These are phyloP conservation scores for Plemyria rubiginata DNA, from an alignment of 2,888 invertebrate genomes.

Conservation along the genomic window DNA sequence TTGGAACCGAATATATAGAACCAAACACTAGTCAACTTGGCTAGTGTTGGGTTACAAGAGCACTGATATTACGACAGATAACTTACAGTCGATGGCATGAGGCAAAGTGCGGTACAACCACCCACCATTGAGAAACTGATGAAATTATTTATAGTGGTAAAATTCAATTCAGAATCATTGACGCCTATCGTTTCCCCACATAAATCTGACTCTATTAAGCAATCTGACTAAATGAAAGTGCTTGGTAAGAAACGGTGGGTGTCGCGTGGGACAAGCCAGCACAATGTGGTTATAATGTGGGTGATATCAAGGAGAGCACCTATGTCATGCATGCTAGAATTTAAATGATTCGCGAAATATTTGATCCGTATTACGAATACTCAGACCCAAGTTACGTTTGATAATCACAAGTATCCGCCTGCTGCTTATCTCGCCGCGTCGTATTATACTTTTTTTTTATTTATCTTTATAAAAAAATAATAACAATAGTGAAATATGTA, in stretches of 20 bases:
- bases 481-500: too few relatives aligned
- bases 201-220: conserved; percentile 64
- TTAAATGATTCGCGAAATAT: conserved; percentile 17
- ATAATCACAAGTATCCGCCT: too few relatives aligned
- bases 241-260: conserved; percentile 62
- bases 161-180: conserved; percentile 36
- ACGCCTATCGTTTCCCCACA: conserved; percentile 54
- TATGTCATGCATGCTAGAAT: conserved; percentile 38
- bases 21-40: neutral
- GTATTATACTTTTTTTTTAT: too few relatives aligned
- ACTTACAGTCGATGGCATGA: neutral
- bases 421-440: too few relatives aligned
- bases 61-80: conserved; percentile 1
- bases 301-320: conserved; percentile 73
- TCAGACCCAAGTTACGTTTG: too few relatives aligned
- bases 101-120: neutral
- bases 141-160: conserved; percentile 30
- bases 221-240: conserved; percentile 74
- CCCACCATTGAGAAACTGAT: conserved; percentile 3
- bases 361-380: neutral
- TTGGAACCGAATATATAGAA: neutral
- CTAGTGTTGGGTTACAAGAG: neutral
- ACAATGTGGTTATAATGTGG: conserved; percentile 61
- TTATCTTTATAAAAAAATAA: too few relatives aligned
- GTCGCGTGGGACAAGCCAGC: conserved; percentile 69